A percentile compares a stretch with the other conserved stretches of the same genome.
phyloP scores from a whole-genome alignment of 1,140 invertebrate species.

The Pseudomyrmex cubaensis region DNA sequence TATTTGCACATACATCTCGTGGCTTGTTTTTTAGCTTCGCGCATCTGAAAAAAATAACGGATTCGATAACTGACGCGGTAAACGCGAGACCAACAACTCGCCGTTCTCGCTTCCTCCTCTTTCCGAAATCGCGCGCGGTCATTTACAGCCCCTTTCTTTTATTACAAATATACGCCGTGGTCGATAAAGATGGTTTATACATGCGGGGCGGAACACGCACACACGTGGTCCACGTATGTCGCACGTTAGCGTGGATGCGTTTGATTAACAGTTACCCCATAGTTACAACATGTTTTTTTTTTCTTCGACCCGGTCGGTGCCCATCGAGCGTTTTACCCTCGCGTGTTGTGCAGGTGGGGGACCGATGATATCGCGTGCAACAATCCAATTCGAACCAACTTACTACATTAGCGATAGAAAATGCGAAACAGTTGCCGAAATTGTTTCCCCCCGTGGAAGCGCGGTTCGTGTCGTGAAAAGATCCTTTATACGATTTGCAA shows the following conservation, averaged over 20 bases:
- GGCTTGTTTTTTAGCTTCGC: neutral
- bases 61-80: neutral
- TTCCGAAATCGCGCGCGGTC: slow-evolving; percentile 3
- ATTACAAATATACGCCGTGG: neutral
- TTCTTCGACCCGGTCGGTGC: slow-evolving; percentile 27
- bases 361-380: slow-evolving; percentile 33
- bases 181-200: slow-evolving; percentile 55
- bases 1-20: no score
- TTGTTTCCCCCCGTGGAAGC: slow-evolving; percentile 23
- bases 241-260: slow-evolving; percentile 49
- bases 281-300: slow-evolving; percentile 25
- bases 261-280: slow-evolving; percentile 32
- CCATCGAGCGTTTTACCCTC: slow-evolving; percentile 6
- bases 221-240: slow-evolving; percentile 41
- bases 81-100: neutral
- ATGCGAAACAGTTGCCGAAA: slow-evolving; percentile 28
- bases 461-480: neutral
- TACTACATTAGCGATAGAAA: slow-evolving; percentile 4
- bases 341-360: slow-evolving; percentile 10
- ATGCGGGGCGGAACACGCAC: slow-evolving; percentile 13
- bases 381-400: neutral
- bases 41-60: neutral
- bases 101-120: slow-evolving; percentile 3
- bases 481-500: neutral
- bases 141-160: slow-evolving; percentile 36